Percentiles rank a stretch among this genome's conserved stretches.
Conservation (phyloP, 2,888 invertebrate genomes). For the Sepioteuthis lessoniana region DNA sequence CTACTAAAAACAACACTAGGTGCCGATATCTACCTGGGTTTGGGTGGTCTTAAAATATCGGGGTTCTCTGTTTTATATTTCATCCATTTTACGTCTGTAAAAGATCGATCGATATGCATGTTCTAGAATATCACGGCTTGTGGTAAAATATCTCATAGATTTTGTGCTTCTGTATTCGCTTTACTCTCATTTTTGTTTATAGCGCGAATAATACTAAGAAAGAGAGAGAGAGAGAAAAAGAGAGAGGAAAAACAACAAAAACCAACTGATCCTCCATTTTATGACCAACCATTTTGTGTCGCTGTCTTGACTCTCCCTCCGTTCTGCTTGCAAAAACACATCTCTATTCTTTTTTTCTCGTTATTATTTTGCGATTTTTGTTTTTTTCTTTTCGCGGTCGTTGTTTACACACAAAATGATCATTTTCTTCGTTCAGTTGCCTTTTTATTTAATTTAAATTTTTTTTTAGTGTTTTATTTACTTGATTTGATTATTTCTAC, state of each 20-base stretch:
- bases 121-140: background rate
- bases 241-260: background rate
- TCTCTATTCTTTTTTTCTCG: background rate
- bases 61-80: background rate
- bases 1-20: background rate
- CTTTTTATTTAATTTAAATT: background rate
- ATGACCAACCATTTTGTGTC: background rate
- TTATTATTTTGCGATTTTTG: background rate
- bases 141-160: background rate
- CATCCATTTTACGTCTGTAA: background rate
- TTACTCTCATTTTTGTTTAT: background rate
- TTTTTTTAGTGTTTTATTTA: background rate
- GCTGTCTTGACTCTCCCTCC: background rate
- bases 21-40: background rate
- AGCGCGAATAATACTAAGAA: background rate
- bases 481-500: background rate
- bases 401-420: background rate
- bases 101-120: background rate
- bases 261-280: background rate
- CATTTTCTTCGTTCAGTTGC: background rate
- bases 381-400: background rate
- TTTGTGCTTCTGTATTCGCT: background rate
- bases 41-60: background rate
- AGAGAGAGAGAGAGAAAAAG: no score
- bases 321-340: background rate